phyloP scores from a whole-genome alignment of 1,140 invertebrate species.

The Pomacea maculata region DNA sequence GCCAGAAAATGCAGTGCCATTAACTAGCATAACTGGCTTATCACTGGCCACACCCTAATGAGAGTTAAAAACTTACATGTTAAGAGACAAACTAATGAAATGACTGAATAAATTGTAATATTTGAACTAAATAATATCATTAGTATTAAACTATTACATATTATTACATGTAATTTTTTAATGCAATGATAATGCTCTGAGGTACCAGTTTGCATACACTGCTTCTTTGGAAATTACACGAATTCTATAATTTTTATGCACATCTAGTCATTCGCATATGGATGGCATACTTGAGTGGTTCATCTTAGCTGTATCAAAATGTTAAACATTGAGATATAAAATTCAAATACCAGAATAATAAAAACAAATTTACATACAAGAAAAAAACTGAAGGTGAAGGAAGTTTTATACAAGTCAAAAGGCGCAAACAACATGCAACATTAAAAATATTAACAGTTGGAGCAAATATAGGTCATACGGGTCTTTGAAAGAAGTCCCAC shows the following conservation, averaged over 20 bases:
- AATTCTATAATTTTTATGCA: background rate
- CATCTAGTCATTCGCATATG: no score
- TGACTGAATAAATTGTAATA: background rate
- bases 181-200: no score
- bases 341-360: background rate
- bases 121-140: background rate
- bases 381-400: background rate
- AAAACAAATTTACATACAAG: background rate
- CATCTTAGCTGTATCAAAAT: background rate
- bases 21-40: constrained; percentile 13
- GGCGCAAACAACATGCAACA: no score
- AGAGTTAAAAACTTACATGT: background rate
- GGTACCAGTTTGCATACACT: background rate
- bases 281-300: background rate
- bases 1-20: constrained; percentile 9
- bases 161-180: background rate
- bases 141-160: no score
- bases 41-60: constrained; percentile 3
- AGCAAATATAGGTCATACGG: background rate
- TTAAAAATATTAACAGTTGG: background rate
- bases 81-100: background rate
- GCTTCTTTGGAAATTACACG: background rate
- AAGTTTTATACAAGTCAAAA: no score
- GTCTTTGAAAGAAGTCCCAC: background rate
- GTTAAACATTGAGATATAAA: background rate